Percentiles rank a stretch among this genome's conserved stretches.
Conservation (phyloP, 2,888 invertebrate genomes). For the Heteromurus nitidus region DNA sequence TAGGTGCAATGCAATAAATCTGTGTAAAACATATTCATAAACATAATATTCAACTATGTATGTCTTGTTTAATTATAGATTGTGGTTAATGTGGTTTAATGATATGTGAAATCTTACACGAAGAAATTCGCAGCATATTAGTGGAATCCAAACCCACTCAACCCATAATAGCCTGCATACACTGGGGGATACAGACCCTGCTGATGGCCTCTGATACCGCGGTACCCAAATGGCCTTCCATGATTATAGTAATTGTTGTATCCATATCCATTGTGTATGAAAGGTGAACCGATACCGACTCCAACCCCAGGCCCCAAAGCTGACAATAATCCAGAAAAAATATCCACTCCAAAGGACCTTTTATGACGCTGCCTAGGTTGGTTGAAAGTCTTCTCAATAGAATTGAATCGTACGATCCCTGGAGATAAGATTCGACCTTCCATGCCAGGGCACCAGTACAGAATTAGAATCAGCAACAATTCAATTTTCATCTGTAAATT, state of each 20-base stretch:
- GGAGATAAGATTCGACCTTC: too few relatives aligned
- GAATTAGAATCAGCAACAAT: not conserved
- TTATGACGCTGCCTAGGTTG: not conserved
- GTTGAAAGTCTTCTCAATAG: too few relatives aligned
- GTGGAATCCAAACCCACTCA: slow-evolving; percentile 64
- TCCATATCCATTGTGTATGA: slow-evolving; percentile 6
- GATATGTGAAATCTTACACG: not conserved
- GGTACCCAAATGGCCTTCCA: not conserved
- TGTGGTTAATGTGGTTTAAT: not conserved
- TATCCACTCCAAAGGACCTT: slow-evolving; percentile 24
- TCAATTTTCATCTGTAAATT: not conserved
- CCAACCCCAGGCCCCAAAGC: slow-evolving; percentile 11
- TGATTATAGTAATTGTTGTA: too few relatives aligned
- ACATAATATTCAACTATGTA: too few relatives aligned
- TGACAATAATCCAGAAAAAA: slow-evolving; percentile 19
- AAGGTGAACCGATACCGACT: not conserved
- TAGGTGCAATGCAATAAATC: not conserved
- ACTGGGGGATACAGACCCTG: slow-evolving; percentile 36
- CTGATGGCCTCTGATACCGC: not conserved
- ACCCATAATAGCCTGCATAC: slow-evolving; percentile 58
- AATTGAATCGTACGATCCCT: too few relatives aligned
- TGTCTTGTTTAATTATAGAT: too few relatives aligned
- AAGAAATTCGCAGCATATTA: slow-evolving; percentile 13
- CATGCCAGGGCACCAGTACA: not conserved
- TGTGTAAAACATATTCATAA: slow-evolving; percentile 3